Conservation (phyloP, 2,888 invertebrate genomes). For the Megalurothrips usitatus region DNA sequence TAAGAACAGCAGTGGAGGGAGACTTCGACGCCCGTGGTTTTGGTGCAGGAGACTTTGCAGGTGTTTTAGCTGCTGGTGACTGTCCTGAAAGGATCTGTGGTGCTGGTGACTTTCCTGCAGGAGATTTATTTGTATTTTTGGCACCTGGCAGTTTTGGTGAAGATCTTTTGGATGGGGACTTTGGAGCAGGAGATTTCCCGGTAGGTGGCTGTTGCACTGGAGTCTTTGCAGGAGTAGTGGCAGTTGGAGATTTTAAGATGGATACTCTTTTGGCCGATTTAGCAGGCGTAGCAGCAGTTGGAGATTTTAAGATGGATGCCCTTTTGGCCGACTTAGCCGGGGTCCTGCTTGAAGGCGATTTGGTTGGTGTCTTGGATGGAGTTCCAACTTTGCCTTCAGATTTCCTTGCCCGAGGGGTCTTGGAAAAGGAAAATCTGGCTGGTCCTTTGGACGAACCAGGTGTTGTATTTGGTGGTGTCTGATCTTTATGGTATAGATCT, state of each 20-base stretch:
- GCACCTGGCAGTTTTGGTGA: background rate
- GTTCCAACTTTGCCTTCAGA: background rate
- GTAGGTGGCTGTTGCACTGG: background rate
- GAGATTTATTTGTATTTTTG: no score
- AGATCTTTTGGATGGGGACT: background rate
- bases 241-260: background rate
- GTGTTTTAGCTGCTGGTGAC: no score
- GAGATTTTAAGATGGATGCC: background rate
- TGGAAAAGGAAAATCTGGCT: background rate
- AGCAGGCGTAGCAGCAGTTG: background rate
- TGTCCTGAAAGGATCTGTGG: no score
- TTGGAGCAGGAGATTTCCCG: background rate
- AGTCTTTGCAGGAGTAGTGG: background rate
- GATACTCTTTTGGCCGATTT: background rate
- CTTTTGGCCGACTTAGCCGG: background rate
- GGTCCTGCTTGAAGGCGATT: background rate
- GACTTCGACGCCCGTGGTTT: background rate
- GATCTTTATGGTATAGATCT: background rate
- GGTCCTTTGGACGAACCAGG: background rate
- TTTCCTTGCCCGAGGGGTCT: background rate
- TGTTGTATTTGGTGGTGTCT: background rate
- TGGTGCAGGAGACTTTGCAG: background rate
- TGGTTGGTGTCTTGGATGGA: background rate
- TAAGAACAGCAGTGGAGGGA: no score
- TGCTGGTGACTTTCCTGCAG: no score